These are phyloP conservation scores for Punctoribates punctum DNA, from an alignment of 2,888 invertebrate genomes.

Conservation along the genomic window DNA sequence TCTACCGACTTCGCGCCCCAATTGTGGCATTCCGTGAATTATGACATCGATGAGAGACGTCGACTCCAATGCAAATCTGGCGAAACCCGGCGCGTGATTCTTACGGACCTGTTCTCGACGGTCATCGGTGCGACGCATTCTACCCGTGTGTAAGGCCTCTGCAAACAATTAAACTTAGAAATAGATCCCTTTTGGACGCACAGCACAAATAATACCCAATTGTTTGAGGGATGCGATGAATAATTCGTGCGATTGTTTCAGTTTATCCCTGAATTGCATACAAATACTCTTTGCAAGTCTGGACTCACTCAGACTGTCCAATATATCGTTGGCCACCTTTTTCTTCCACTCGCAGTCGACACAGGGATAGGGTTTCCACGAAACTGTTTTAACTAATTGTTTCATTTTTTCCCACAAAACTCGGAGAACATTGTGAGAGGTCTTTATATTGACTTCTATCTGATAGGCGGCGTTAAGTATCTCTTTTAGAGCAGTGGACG, in stretches of 20 bases:
- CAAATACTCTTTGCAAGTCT: slow-evolving; percentile 69
- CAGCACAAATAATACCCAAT: slow-evolving; percentile 52
- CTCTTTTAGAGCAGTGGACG: slow-evolving; percentile 71
- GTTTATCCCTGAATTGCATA: slow-evolving; percentile 69
- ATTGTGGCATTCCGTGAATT: slow-evolving; percentile 60
- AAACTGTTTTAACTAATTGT: slow-evolving; percentile 53
- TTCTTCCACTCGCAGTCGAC: slow-evolving; percentile 63
- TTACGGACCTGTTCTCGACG: slow-evolving; percentile 68
- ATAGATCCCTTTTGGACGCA: slow-evolving; percentile 43
- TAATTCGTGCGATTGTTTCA: slow-evolving; percentile 71
- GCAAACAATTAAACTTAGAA: background rate
- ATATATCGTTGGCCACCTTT: slow-evolving; percentile 65
- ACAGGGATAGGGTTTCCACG: slow-evolving; percentile 30
- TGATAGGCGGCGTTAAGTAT: slow-evolving; percentile 68
- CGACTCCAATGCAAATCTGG: slow-evolving; percentile 74
- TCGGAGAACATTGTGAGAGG: slow-evolving; percentile 63
- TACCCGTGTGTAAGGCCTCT: slow-evolving; percentile 64
- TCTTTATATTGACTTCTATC: slow-evolving; percentile 65
- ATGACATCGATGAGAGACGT: slow-evolving; percentile 75
- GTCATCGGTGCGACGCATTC: slow-evolving; percentile 75
- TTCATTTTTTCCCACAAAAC: slow-evolving; percentile 65
- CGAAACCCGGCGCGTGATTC: slow-evolving; percentile 72
- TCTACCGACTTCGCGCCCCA: slow-evolving; percentile 60
- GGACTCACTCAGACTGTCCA: slow-evolving; percentile 66
- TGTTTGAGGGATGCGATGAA: slow-evolving; percentile 70